Base-by-base conservation (phyloP, 2,888 invertebrate genomes). In the Stenolophus ochropezus region DNA sequence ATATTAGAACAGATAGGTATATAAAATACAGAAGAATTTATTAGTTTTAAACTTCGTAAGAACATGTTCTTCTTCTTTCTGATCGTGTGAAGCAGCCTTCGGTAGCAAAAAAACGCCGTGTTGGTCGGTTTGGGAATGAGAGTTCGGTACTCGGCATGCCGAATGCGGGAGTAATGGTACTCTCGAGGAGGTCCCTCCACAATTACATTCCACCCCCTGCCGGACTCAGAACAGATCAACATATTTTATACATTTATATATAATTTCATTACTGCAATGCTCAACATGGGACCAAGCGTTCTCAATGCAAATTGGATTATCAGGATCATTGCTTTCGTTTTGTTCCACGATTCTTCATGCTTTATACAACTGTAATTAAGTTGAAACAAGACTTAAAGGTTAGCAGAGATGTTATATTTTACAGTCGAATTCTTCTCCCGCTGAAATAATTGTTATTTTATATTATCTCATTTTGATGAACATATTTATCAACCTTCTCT, bases 191-290 rank as follows among this genome's bases (percentile, higher is more conserved):
- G 69, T 16, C 27, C 33, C 33, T 11, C 33, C 58, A 79, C 79
- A 79, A 79, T 79, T 79, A 79, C 79, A 69, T 42, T 33, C 18
- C 27, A 71, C 53, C 51, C 79, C 79, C 79, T 49, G 71, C 56
- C n/a, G 25, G 21, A 18, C 51, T 23, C 16, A 27, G 49, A 51
- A 16, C 49, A 16, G 27, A 51, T 49, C 53, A 49, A 79, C 53
- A 79, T 79, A 79, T 79, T 79, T 79, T 79, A 79, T 79, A 79
- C 79, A 79, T 79, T 79, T 79, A 79, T 79, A 79, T 79, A 71
- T 79, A 79, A 79, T 79, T 79, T 79, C 79, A 79, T 79, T 79
- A 79, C 79, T 79, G 79, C 78, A 78, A 79, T 42, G 33, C 33
- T 42, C 33, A 42, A 42, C 33, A 42, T 42, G 33, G 33, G 33